Base-by-base conservation (phyloP, 2,888 invertebrate species). In the Xestia sexstrigata region DNA sequence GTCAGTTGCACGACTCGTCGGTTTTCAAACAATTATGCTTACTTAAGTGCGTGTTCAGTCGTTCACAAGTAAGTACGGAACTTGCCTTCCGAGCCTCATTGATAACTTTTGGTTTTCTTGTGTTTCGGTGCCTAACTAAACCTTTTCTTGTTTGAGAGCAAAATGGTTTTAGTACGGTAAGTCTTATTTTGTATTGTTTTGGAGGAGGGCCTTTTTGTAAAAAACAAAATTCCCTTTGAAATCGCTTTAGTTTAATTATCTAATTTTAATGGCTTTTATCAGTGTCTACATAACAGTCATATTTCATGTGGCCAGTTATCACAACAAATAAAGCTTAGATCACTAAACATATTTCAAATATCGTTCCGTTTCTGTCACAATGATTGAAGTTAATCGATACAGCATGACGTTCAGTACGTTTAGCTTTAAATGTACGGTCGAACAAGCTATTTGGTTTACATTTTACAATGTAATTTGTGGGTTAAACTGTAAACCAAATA, bases 21-120 rank as follows among this genome's bases (percentile, higher is more conserved):
- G 92, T 93, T 95, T 93, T 95, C 93, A 93, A 94, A 94, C 95
- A 95, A 95, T 94, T 94, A 94, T 93, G 93, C 94, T 93, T 93
- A 93, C 93, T 94, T 92, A 94, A 95, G 94, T 93, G 93, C 94
- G 93, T 93, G 93, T 92, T 92, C 92, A 94, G 92, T 90, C 89
- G 87, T 85, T 89, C 86, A 87, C 86, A 87, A 90, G 88, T 89
- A 87, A 82, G 88, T 83, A 84, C 77, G 76, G 81, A 85, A 82
- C 87, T 85, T 70, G 74, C 67, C 72, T 78, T 84, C 75, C 82
- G 74, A 66, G 63, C 52, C 47, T 58, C 78, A 82, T 76, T 87
- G 87, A 81, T 77, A 81, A 79, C 80, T 80, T 74, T 65, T 72
- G 39, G 52, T 63, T 69, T 82, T 63, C 75, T 84, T 84, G 49